phyloP scores from a whole-genome alignment of 2,888 invertebrate genomes.

The Melanophora roralis region DNA sequence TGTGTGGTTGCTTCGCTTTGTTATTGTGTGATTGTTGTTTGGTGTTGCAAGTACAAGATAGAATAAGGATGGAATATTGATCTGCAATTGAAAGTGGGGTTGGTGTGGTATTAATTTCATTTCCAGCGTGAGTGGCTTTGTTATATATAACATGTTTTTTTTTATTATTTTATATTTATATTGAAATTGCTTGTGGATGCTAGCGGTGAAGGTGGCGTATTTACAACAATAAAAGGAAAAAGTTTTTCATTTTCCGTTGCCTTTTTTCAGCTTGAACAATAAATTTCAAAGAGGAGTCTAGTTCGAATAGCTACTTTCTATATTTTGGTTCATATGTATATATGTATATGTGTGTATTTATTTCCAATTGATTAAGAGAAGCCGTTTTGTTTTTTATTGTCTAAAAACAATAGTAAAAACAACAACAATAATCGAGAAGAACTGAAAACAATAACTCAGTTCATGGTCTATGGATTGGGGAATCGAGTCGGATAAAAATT shows the following conservation, averaged over 20 bases:
- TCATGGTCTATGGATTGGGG: conserved; percentile 38
- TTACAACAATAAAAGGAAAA: conserved; percentile 19
- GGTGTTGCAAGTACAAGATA: conserved; percentile 20
- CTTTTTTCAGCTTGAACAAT: conserved; percentile 11
- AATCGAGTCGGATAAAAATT: conserved; percentile 6
- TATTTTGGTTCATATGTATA: background rate
- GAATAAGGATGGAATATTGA: background rate
- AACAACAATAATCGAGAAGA: conserved; percentile 11
- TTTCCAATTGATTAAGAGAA: conserved; percentile 52
- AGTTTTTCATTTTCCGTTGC: background rate
- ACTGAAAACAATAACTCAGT: conserved; percentile 55
- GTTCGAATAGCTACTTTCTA: conserved; percentile 38
- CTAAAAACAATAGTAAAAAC: conserved; percentile 20
- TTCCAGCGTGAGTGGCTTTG: background rate
- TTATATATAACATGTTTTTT: background rate
- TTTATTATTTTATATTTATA: background rate
- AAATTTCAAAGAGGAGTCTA: conserved; percentile 42
- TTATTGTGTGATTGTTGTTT: conserved; percentile 25
- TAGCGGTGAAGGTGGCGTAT: background rate
- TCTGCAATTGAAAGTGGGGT: background rate
- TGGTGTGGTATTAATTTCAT: background rate
- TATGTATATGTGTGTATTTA: background rate
- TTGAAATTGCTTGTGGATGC: conserved; percentile 2
- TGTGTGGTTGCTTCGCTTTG: conserved; percentile 10
- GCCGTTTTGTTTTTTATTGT: conserved; percentile 48